Evolutionary conservation across 1,140 invertebrate genomes (phyloP).

Genomic region (Stenopsyche tienmushanensis): DNA sequence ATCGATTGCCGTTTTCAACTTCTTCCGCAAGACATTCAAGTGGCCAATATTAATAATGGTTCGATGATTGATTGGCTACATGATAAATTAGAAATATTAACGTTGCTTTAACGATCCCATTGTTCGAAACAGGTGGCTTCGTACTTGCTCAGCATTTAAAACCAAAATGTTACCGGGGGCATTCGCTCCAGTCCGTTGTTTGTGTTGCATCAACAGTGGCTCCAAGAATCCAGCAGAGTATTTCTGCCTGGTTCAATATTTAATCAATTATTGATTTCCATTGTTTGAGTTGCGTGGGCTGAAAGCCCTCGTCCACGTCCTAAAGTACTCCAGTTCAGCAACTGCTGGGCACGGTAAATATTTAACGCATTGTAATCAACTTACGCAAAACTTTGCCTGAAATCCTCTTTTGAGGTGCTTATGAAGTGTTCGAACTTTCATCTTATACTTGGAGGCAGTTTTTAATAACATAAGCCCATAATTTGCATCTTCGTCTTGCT

Average conservation of each 20-base stretch:
- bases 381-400: conserved; percentile 10
- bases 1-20: too few species aligned
- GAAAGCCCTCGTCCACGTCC: conserved; percentile 1
- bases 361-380: conserved; percentile 25
- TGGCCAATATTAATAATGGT: too few species aligned
- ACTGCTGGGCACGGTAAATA: neutral
- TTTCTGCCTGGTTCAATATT: conserved; percentile 14
- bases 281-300: conserved; percentile 30
- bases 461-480: neutral
- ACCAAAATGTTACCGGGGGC: too few species aligned
- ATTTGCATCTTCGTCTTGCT: neutral
- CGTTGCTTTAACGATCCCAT: too few species aligned
- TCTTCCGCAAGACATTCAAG: too few species aligned
- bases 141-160: too few species aligned
- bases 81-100: too few species aligned
- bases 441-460: neutral
- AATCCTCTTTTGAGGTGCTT: conserved; percentile 13
- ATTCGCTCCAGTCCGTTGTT: too few species aligned
- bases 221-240: neutral
- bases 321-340: neutral
- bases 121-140: too few species aligned
- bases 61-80: too few species aligned
- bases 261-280: conserved; percentile 25
- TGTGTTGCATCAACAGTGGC: conserved; percentile 6
- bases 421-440: neutral